Evolutionary conservation across 2,797 vertebrate genomes (phyloP).

Genomic region (Notoglanidium macrostoma): DNA sequence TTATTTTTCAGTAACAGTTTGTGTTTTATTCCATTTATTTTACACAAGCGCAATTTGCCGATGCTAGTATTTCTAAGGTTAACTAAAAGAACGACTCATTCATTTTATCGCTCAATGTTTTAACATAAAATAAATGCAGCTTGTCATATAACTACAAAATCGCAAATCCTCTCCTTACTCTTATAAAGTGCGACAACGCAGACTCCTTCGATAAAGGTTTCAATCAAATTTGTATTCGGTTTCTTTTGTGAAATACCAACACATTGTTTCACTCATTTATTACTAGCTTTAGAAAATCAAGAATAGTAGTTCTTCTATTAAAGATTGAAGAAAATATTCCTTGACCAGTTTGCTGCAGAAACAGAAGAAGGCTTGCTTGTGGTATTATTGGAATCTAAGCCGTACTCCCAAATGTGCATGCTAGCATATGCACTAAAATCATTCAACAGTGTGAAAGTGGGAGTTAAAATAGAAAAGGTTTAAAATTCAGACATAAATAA

Average conservation of each 20-base stretch:
- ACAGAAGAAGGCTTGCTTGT: not conserved
- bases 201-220: not conserved
- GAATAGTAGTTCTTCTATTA: not conserved
- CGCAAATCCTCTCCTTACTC: not conserved
- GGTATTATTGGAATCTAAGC: not conserved
- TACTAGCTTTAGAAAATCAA: not conserved
- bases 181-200: not conserved
- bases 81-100: not conserved
- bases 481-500: not conserved
- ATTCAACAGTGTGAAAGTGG: not conserved
- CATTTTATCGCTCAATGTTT: not conserved
- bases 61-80: no score
- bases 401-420: not conserved
- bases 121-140: not conserved
- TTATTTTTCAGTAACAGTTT: no score
- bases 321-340: not conserved
- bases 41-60: not conserved
- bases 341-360: slow-evolving; percentile 5
- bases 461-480: not conserved
- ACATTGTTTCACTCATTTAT: not conserved
- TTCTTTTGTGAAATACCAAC: not conserved
- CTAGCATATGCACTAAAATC: not conserved
- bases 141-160: not conserved
- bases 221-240: not conserved
- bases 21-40: not conserved